Conservation (phyloP, 2,113 vertebrate species). For the Pseudorhombus dupliciocellatus region DNA sequence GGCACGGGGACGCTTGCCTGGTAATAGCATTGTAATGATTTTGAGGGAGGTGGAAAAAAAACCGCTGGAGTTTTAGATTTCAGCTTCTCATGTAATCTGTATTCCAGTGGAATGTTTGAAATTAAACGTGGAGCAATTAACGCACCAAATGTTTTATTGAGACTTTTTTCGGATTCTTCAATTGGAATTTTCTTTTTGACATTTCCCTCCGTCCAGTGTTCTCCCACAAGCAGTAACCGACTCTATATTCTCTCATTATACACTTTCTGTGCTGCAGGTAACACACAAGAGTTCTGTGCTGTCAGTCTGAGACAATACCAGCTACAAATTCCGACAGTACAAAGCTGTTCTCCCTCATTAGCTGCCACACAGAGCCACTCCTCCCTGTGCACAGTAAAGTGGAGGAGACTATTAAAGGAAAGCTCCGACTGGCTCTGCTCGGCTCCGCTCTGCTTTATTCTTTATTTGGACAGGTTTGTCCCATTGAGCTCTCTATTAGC, state of each 20-base stretch:
- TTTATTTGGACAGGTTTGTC: slow-evolving; percentile 78
- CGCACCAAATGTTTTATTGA: slow-evolving; percentile 6
- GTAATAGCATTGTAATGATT: slow-evolving; percentile 63
- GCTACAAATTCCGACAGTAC: slow-evolving; percentile 56
- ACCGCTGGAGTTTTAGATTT: slow-evolving; percentile 23
- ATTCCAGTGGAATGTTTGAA: slow-evolving; percentile 26
- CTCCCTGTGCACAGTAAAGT: slow-evolving; percentile 59
- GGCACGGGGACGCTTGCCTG: slow-evolving; percentile 63
- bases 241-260: neutral
- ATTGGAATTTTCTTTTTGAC: slow-evolving; percentile 4
- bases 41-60: slow-evolving; percentile 31
- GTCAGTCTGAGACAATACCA: slow-evolving; percentile 63
- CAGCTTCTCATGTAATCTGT: slow-evolving; percentile 31
- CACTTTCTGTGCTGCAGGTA: slow-evolving; percentile 19
- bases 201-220: slow-evolving; percentile 9
- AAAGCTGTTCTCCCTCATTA: slow-evolving; percentile 67
- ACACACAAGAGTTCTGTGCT: slow-evolving; percentile 24
- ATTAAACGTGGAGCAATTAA: slow-evolving; percentile 22
- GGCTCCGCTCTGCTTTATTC: slow-evolving; percentile 60
- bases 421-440: slow-evolving; percentile 61
- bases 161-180: neutral
- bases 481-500: slow-evolving; percentile 76
- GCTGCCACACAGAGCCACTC: slow-evolving; percentile 57
- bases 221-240: neutral
- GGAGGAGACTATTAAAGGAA: slow-evolving; percentile 67